Percentiles rank a stretch among this genome's conserved stretches.
Conservation (phyloP, 2,113 vertebrate genomes). For the Hoplias malabaricus region DNA sequence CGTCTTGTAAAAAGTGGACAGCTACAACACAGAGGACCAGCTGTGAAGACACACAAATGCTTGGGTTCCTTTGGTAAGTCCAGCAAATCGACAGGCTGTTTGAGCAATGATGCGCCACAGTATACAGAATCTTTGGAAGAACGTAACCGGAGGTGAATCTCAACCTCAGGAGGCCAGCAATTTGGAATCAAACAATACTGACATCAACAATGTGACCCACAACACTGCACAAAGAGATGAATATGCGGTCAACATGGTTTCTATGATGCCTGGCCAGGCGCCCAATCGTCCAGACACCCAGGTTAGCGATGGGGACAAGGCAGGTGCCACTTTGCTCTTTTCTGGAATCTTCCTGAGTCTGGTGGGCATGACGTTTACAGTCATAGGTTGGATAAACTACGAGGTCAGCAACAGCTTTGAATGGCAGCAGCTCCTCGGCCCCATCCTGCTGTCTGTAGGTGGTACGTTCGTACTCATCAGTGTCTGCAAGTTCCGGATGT, state of each 20-base stretch:
- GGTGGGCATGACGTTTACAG: slow-evolving; percentile 78
- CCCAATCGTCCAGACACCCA: slow-evolving; percentile 57
- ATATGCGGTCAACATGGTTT: slow-evolving; percentile 69
- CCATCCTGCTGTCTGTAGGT: slow-evolving; percentile 79
- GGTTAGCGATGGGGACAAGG: slow-evolving; percentile 78
- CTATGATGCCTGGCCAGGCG: slow-evolving; percentile 66
- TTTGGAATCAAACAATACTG: neutral
- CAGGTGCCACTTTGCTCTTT: slow-evolving; percentile 76
- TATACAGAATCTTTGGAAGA: neutral
- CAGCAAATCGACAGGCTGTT: neutral
- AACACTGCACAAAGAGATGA: slow-evolving; percentile 58
- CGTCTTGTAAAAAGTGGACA: slow-evolving; percentile 4
- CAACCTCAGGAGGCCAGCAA: slow-evolving; percentile 23
- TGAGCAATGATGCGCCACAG: slow-evolving; percentile 27
- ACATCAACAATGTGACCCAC: neutral
- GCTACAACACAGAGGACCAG: neutral
- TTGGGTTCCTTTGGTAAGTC: neutral
- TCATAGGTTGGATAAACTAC: slow-evolving; percentile 81
- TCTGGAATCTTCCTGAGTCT: slow-evolving; percentile 80
- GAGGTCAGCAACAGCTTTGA: slow-evolving; percentile 64
- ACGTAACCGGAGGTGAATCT: neutral
- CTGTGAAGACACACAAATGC: neutral
- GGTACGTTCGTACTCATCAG: slow-evolving; percentile 80
- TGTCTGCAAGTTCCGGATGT: slow-evolving; percentile 79
- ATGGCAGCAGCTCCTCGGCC: slow-evolving; percentile 83